Evolutionary conservation across 2,113 vertebrate species (phyloP).

Genomic region (Catharus fuscescens): DNA sequence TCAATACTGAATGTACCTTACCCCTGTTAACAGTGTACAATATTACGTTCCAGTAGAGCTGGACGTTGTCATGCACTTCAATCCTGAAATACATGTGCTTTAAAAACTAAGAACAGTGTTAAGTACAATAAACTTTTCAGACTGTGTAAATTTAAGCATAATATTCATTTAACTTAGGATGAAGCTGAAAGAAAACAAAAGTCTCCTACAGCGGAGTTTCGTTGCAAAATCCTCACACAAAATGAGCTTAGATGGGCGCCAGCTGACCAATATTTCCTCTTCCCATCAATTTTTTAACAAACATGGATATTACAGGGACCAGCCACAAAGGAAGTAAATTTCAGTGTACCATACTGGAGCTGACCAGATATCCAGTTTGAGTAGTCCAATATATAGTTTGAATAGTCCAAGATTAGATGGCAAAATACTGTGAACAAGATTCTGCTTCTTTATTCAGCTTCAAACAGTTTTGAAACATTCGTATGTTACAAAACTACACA

Average conservation of each 20-base stretch:
- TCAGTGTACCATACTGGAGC: background rate
- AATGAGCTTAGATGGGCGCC: background rate
- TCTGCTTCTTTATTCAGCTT: background rate
- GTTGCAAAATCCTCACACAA: background rate
- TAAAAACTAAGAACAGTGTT: background rate
- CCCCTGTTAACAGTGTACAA: background rate
- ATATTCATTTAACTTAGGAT: background rate
- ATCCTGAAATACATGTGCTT: background rate
- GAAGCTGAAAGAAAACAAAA: background rate
- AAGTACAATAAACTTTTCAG: background rate
- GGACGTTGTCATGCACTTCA: background rate
- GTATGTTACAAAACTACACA: rapidly evolving
- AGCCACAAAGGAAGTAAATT: background rate
- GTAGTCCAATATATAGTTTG: background rate
- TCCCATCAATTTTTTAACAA: background rate
- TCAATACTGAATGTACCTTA: background rate
- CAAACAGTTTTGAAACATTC: background rate
- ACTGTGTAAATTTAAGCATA: background rate
- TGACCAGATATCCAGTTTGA: background rate
- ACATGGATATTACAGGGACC: background rate
- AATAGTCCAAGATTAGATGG: background rate
- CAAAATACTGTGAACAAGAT: background rate
- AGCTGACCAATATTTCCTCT: background rate
- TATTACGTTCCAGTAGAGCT: background rate
- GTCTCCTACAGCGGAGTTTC: background rate